Evolutionary conservation across 2,113 vertebrate genomes (phyloP).

Genomic region (Zosterops japonicus): DNA sequence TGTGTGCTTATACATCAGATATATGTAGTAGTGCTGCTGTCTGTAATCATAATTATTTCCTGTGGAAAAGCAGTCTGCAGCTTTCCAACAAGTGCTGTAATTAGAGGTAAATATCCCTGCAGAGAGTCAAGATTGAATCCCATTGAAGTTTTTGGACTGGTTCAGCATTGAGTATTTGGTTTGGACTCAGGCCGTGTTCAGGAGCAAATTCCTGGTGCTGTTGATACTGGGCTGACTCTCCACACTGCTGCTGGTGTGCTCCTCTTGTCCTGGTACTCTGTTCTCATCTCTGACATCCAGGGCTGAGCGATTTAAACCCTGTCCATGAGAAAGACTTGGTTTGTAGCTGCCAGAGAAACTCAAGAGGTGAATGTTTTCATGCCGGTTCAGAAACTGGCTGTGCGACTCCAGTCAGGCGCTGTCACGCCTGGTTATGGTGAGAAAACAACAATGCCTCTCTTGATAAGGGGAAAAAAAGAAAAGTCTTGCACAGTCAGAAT

Average conservation of each 20-base stretch:
- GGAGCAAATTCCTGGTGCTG: not conserved
- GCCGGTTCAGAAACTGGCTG: slow-evolving; percentile 65
- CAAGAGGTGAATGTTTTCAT: slow-evolving; percentile 58
- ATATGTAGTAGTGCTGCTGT: not conserved
- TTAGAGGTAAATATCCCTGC: not conserved
- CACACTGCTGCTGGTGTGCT: not conserved
- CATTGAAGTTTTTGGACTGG: not conserved
- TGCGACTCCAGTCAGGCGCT: slow-evolving; percentile 66
- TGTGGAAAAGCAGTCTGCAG: not conserved
- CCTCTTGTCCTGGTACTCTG: not conserved
- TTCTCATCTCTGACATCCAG: fast-evolving
- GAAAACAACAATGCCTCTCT: slow-evolving; percentile 71
- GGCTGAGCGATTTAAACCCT: not conserved
- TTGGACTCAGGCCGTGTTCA: not conserved
- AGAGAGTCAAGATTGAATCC: not conserved
- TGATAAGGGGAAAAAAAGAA: slow-evolving; percentile 39
- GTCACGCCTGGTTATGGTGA: slow-evolving; percentile 71
- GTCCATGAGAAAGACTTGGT: not conserved
- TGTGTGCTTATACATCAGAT: not conserved
- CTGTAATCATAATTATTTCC: not conserved
- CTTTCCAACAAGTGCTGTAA: not conserved
- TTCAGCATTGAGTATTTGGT: not conserved
- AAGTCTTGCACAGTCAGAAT: slow-evolving; percentile 67
- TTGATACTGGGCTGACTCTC: not conserved
- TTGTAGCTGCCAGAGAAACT: slow-evolving; percentile 51